Evolutionary conservation across 2,888 invertebrate species (phyloP), one percentile per base, ranked within the genome.

Genomic region (Meteorus colon): DNA sequence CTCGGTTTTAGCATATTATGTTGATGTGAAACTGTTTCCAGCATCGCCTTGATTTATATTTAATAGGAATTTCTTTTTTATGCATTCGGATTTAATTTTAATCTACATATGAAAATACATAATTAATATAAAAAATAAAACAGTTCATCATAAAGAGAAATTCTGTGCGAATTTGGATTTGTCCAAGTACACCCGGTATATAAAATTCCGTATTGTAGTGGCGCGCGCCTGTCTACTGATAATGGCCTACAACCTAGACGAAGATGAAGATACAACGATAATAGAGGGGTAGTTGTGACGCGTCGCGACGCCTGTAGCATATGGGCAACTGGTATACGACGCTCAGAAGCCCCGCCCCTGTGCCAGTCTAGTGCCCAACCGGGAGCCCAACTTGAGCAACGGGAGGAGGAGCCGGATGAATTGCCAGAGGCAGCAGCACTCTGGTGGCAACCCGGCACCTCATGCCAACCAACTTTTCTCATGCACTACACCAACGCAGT

Each of bases 331-430:
- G 59, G 48, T 66, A 34, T 24, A 45, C 27, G 24, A 48, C 55
- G 65, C 69, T 80, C 85, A 84, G 85, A 85, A 85, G 88, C 88
- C 86, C 86, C 88, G 87, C 87, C 88, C 85, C 86, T 78, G 84
- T 83, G 78, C 85, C 84, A 85, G 84, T 84, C 82, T 78, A 76
- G 79, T 84, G 85, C 83, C 87, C 88, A 87, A 88, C 88, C 88
- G 87, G 85, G 83, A 85, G 82, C 83, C 80, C 76, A 83, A 82
- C 81, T 84, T 81, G 78, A 74, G 82, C 77, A 82, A 84, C 84
- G 84, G 85, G 84, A 88, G 88, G 88, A 87, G 88, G 88, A 85
- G 87, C 86, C 83, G 81, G 81, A 81, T 81, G 81, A 80, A 81
- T 80, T 81, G 73, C 75, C 77, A 80, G 77, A 80, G 81, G 80